Base-by-base conservation (phyloP, 2,797 vertebrate species). In the Acomys russatus region DNA sequence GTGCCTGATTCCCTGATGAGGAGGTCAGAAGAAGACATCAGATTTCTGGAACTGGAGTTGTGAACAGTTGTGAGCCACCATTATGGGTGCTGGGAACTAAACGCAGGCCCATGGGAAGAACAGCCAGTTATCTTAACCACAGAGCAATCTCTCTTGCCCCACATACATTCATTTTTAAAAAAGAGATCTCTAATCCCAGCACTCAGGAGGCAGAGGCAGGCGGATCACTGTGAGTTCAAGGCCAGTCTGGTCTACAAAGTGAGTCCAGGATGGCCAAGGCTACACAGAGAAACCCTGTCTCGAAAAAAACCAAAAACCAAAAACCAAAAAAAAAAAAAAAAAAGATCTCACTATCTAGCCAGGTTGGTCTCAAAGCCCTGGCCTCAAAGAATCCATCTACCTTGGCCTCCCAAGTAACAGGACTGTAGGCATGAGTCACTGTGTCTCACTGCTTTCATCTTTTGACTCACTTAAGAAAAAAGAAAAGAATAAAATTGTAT, bases 391-490 rank as follows among this genome's bases (percentile, higher is more conserved):
- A 51, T n/a, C 10, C 79, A 63, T 30, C 38, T 23, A 44, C 35
- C 9, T 74, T 28, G 63, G 30, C 68, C 51, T 38, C 25, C 59
- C 61, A 23, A 77, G 33, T 30, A 66, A 51, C 74, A 56, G 22
- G n/a, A 64, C 38, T 64, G 15, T 6, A 64, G 20, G 11, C 59
- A 77, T 49, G 38, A 88, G 71, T 76, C 71, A 76, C 59, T 77
- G 49, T n/a, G 20, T 35, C 30, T 78, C 25, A 49, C 3, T 66
- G n/a, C 30, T 61, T 33, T 61, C 33, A 77, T 87, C 12, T 78
- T 91, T 93, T 80, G 61, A 91, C 93, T 91, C 76, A 80, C 4
- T 90, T 33, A 88, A 84, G 38, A 44, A 9, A 84, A 64, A 88
- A 94, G 9, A 86, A 84, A 56, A 77, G 44, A 61, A 14, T 84